Conservation (phyloP, 2,888 invertebrate species). For the Branchipolynoe longqiensis region DNA sequence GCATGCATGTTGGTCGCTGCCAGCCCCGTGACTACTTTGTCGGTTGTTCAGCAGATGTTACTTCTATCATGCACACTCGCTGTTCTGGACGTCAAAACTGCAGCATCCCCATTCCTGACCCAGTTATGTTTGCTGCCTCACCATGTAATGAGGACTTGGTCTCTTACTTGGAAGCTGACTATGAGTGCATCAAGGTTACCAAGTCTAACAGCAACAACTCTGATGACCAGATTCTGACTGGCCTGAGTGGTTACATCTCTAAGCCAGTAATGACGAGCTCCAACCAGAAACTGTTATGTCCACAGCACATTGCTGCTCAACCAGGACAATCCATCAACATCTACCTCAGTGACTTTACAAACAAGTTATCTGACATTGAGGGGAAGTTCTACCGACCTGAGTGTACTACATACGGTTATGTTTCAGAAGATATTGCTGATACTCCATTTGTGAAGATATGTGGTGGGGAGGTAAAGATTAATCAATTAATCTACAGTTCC, state of each 20-base stretch:
- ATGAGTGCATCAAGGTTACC: slow-evolving; percentile 59
- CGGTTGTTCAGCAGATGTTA: slow-evolving; percentile 58
- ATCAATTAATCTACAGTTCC: slow-evolving; percentile 31
- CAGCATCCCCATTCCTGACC: slow-evolving; percentile 58
- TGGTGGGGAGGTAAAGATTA: slow-evolving; percentile 26
- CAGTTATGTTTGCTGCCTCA: slow-evolving; percentile 37
- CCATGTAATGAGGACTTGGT: slow-evolving; percentile 64
- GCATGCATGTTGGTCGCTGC: slow-evolving; percentile 59
- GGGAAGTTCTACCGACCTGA: background rate
- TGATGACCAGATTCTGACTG: background rate
- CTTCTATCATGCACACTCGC: slow-evolving; percentile 40
- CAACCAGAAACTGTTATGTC: slow-evolving; percentile 29
- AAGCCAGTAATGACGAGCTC: background rate
- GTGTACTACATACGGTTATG: slow-evolving; percentile 6
- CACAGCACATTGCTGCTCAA: slow-evolving; percentile 39
- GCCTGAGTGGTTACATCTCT: background rate
- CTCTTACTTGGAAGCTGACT: slow-evolving; percentile 65
- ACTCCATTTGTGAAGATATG: background rate
- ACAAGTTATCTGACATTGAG: no score
- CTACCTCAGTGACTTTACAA: slow-evolving; percentile 29
- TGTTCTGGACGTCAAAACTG: slow-evolving; percentile 61
- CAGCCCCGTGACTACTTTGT: slow-evolving; percentile 59
- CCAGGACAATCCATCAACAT: slow-evolving; percentile 52
- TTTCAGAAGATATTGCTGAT: background rate
- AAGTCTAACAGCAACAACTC: background rate